A percentile compares a stretch with the other conserved stretches of the same genome.
Conservation (phyloP, 2,888 invertebrate genomes). For the Eurytoma adleriae region DNA sequence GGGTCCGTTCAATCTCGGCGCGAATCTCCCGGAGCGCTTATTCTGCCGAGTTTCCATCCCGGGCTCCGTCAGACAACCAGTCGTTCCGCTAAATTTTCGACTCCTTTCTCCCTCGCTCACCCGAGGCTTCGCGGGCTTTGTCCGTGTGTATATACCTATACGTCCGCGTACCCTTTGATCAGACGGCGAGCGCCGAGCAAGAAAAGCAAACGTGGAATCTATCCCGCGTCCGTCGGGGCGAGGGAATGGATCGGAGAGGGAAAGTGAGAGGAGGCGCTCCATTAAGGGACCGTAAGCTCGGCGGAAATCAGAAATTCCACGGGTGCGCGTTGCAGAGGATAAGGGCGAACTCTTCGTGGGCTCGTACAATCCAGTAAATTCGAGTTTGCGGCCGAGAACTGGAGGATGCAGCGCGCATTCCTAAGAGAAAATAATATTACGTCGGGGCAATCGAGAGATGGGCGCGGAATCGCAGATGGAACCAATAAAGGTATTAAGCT, state of each 20-base stretch:
- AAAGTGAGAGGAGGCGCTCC: not conserved
- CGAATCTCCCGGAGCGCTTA: not conserved
- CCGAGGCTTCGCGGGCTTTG: not conserved
- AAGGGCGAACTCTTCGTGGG: not conserved
- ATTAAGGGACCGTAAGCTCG: constrained; percentile 3
- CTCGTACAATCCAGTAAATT: constrained; percentile 11
- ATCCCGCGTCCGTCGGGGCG: no score
- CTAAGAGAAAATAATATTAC: not conserved
- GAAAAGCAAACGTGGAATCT: not conserved
- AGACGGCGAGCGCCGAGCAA: not conserved
- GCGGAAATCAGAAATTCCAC: constrained; percentile 24
- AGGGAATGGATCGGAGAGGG: not conserved
- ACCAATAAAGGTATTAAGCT: not conserved
- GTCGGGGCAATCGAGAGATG: not conserved
- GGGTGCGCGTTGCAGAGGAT: not conserved
- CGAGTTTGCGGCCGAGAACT: not conserved
- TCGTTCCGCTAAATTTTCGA: constrained; percentile 27
- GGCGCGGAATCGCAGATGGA: not conserved
- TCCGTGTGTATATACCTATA: not conserved
- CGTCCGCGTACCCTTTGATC: not conserved
- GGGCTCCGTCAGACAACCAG: not conserved
- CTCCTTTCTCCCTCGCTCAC: not conserved
- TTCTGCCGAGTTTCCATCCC: constrained; percentile 24
- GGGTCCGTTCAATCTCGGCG: constrained; percentile 11
- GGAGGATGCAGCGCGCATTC: constrained; percentile 2